Conservation (phyloP, 2,113 vertebrate species). For the Coptodon rendalli region DNA sequence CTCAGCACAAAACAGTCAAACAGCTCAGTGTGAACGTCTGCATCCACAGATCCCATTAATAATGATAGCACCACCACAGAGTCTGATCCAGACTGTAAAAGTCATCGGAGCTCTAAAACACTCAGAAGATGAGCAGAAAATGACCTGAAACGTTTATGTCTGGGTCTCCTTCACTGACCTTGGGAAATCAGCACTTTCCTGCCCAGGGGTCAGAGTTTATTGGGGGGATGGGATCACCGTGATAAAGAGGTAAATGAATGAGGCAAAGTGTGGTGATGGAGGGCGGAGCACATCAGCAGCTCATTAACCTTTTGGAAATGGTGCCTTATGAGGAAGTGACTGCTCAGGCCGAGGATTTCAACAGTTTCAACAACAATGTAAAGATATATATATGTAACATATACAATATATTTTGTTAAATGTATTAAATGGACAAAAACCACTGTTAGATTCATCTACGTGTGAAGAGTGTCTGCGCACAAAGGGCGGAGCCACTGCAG, state of each 20-base stretch:
- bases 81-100: neutral
- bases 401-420: neutral
- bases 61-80: neutral
- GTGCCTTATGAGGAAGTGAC: rapidly evolving
- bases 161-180: neutral
- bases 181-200: neutral
- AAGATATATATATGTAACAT: neutral
- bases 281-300: neutral
- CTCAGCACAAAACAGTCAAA: neutral
- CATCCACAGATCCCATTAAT: neutral
- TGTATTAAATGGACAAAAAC: neutral
- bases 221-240: rapidly evolving
- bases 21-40: neutral
- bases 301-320: neutral
- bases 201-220: neutral
- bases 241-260: neutral
- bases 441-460: neutral
- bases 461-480: rapidly evolving
- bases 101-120: rapidly evolving
- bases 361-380: neutral
- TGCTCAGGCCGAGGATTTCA: neutral
- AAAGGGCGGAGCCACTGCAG: neutral
- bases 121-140: neutral
- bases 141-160: neutral
- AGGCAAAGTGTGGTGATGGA: neutral